These are phyloP conservation scores for Elephantulus edwardii DNA, from an alignment of 2,113 vertebrate genomes.

Conservation along the genomic window DNA sequence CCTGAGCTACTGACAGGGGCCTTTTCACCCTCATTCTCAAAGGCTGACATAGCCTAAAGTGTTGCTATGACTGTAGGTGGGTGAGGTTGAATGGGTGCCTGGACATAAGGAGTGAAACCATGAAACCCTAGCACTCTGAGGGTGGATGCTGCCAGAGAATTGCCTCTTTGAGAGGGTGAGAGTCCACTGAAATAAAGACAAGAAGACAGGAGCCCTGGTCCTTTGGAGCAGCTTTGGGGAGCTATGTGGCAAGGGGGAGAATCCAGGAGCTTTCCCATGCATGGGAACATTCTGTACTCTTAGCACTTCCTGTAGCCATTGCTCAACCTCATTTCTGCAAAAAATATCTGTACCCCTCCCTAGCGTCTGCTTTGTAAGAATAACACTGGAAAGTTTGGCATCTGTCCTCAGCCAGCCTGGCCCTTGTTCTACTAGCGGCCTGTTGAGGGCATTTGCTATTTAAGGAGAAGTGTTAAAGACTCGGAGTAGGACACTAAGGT, in stretches of 20 bases:
- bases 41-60: conserved; percentile 27
- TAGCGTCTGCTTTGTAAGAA: conserved; percentile 64
- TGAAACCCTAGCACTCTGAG: not conserved
- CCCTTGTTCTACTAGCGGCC: conserved; percentile 32
- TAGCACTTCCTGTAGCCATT: conserved; percentile 68
- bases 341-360: conserved; percentile 66
- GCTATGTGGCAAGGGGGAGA: conserved; percentile 51
- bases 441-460: conserved; percentile 56
- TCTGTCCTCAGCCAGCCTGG: conserved; percentile 48
- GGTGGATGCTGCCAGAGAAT: not conserved
- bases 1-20: not conserved
- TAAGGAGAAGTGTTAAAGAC: conserved; percentile 47
- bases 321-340: conserved; percentile 68
- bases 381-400: conserved; percentile 50
- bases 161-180: conserved; percentile 8
- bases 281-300: conserved; percentile 68
- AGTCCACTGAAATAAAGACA: conserved; percentile 1
- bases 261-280: conserved; percentile 25
- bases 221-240: not conserved
- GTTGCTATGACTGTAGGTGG: not conserved
- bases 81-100: not conserved
- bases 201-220: not conserved
- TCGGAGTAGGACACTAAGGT: not conserved
- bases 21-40: not conserved
- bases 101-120: conserved; percentile 11